These are phyloP conservation scores for Galemys pyrenaicus DNA, from an alignment of 2,113 vertebrate species.

Conservation along the genomic window DNA sequence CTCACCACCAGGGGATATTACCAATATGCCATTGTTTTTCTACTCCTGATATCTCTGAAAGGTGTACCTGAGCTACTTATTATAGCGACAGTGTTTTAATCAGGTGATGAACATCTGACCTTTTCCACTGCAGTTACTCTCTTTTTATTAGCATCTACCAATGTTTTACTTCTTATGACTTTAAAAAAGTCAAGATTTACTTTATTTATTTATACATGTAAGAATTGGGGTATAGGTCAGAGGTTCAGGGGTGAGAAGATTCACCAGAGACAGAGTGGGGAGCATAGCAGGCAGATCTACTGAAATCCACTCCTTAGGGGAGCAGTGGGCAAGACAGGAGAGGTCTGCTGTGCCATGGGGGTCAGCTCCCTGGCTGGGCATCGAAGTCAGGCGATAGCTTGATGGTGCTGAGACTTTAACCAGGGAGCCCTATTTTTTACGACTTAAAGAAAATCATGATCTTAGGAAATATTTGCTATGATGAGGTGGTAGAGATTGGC, in stretches of 20 bases:
- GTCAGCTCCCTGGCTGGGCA: no score
- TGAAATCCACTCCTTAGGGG: no score
- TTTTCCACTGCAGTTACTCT: conserved; percentile 54
- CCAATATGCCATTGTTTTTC: neutral
- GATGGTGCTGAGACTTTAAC: no score
- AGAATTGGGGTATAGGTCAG: no score
- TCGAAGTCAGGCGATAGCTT: no score
- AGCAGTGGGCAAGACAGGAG: no score
- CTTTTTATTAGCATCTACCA: conserved; percentile 45
- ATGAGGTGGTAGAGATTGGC: conserved; percentile 52
- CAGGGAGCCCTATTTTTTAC: neutral
- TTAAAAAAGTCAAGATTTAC: no score
- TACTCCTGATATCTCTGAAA: conserved; percentile 8
- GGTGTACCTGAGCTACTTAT: neutral
- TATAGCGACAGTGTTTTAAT: conserved; percentile 46
- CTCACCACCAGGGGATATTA: neutral
- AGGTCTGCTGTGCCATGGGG: no score
- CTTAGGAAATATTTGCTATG: conserved; percentile 10
- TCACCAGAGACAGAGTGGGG: no score
- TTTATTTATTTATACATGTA: no score
- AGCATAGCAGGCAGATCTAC: no score
- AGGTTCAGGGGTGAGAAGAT: no score
- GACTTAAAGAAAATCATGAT: neutral
- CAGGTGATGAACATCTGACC: neutral
- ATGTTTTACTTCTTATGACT: conserved; percentile 21